phyloP scores from a whole-genome alignment of 2,888 invertebrate species.

The Melipona beecheii region DNA sequence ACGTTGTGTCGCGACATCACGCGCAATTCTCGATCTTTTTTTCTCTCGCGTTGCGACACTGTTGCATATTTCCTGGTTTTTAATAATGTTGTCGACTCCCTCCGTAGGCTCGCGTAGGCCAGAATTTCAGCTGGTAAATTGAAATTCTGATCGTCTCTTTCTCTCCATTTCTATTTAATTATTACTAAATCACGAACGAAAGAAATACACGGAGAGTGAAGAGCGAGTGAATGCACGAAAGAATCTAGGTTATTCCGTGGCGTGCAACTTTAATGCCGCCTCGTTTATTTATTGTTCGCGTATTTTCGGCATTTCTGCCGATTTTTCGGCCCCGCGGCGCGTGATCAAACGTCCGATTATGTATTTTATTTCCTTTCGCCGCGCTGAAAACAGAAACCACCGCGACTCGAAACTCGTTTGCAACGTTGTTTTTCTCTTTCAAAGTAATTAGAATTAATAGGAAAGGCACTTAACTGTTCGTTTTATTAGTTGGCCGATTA shows the following conservation, averaged over 20 bases:
- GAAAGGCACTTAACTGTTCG: too few species aligned
- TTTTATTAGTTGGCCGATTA: too few species aligned
- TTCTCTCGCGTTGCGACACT: slow-evolving; percentile 13
- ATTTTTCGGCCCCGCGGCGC: slow-evolving; percentile 1
- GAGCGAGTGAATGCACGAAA: slow-evolving; percentile 26
- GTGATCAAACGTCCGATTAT: slow-evolving; percentile 9
- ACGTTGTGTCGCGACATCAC: slow-evolving; percentile 24
- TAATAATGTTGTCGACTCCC: slow-evolving; percentile 37
- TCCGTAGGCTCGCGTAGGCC: slow-evolving; percentile 1
- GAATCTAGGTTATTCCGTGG: slow-evolving; percentile 60
- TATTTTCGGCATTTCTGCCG: slow-evolving; percentile 35
- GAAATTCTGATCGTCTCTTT: slow-evolving; percentile 43
- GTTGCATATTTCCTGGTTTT: slow-evolving; percentile 10
- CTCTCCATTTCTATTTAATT: slow-evolving; percentile 31
- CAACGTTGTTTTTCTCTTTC: too few species aligned
- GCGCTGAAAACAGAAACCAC: not conserved
- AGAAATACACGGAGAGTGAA: slow-evolving; percentile 21
- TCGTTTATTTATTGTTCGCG: slow-evolving; percentile 42
- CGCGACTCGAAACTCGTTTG: not conserved
- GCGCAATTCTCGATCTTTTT: slow-evolving; percentile 8
- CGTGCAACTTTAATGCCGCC: slow-evolving; percentile 52
- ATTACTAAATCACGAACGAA: slow-evolving; percentile 52
- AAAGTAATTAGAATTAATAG: too few species aligned
- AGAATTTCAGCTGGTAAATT: slow-evolving; percentile 27
- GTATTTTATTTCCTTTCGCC: not conserved